Percentiles rank a stretch among this genome's conserved stretches.
Conservation (phyloP, 2,888 invertebrate species). For the Gastracanthus pulcherrimus region DNA sequence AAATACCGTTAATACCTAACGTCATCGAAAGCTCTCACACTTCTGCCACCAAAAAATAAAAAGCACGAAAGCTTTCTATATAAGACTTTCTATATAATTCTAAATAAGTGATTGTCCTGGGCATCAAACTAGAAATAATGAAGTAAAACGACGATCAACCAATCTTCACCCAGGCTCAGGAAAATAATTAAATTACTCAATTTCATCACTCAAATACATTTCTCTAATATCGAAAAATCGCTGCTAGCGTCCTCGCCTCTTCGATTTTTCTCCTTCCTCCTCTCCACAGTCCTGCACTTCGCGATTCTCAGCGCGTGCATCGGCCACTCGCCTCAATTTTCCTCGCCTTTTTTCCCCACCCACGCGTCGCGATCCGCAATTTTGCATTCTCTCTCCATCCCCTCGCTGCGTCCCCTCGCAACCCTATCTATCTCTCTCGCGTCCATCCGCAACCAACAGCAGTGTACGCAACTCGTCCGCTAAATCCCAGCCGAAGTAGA, state of each 20-base stretch:
- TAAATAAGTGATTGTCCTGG: too few species aligned
- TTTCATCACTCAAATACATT: neutral
- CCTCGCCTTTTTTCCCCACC: neutral
- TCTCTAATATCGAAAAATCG: neutral
- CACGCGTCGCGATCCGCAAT: conserved; percentile 13
- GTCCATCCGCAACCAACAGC: too few species aligned
- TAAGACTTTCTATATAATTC: too few species aligned
- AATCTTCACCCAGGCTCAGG: neutral
- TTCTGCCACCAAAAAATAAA: too few species aligned
- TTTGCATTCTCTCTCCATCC: conserved; percentile 8
- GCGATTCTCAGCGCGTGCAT: neutral
- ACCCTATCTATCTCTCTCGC: neutral
- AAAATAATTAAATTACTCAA: neutral
- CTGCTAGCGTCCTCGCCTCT: neutral
- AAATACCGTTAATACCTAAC: too few species aligned
- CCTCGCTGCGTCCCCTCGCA: neutral
- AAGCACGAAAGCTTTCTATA: too few species aligned
- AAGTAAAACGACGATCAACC: neutral
- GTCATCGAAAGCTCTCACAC: too few species aligned
- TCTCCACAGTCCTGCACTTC: neutral
- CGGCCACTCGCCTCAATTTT: neutral
- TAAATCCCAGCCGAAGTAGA: conserved; percentile 57
- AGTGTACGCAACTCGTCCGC: too few species aligned
- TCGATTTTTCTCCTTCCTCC: neutral
- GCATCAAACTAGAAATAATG: neutral